Conservation (phyloP, 2,888 invertebrate species). For the Syrista parreyssii region DNA sequence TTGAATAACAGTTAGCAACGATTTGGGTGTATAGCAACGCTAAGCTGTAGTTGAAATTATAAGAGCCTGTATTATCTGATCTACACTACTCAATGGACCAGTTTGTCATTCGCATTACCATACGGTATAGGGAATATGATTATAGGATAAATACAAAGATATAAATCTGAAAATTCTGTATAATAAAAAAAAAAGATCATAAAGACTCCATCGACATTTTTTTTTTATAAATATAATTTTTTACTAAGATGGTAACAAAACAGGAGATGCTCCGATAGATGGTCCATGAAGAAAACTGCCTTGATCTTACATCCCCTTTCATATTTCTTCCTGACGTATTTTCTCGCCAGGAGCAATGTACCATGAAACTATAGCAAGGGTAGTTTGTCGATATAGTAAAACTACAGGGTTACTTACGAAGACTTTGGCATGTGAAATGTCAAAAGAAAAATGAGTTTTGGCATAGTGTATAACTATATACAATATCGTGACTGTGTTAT, state of each 20-base stretch:
- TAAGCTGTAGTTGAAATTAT: neutral
- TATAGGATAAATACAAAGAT: neutral
- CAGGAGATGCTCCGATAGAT: neutral
- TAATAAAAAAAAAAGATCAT: neutral
- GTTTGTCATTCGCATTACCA: neutral
- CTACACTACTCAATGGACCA: neutral
- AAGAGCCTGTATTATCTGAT: neutral
- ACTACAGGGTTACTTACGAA: neutral
- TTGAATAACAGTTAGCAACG: neutral
- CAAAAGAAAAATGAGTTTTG: neutral
- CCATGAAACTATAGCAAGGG: constrained; percentile 40
- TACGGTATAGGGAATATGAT: neutral
- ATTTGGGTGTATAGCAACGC: neutral
- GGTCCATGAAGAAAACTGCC: neutral
- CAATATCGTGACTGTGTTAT: neutral
- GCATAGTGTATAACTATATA: neutral
- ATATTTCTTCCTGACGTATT: constrained; percentile 23
- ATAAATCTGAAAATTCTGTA: neutral
- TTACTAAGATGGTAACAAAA: neutral
- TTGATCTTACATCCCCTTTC: constrained; percentile 5
- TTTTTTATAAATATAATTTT: neutral
- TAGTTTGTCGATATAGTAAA: neutral
- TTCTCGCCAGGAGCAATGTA: constrained; percentile 36
- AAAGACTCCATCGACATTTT: neutral
- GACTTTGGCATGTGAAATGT: neutral